Conservation (phyloP, 2,113 vertebrate species). For the Hassar affinis region DNA sequence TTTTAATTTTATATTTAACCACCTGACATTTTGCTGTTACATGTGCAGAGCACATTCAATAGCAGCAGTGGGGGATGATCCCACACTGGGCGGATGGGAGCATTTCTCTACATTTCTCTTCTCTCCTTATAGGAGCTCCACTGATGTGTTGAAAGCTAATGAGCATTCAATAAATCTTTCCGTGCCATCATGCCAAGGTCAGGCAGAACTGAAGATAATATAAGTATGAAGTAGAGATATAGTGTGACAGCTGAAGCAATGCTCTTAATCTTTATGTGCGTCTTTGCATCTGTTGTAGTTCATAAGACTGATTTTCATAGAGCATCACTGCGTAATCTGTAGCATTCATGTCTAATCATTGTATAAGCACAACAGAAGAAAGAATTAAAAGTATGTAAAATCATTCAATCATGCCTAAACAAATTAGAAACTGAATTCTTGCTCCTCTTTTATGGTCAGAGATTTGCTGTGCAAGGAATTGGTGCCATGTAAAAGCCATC, state of each 20-base stretch:
- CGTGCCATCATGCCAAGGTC: constrained; percentile 15
- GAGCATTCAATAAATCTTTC: constrained; percentile 31
- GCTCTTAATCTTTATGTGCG: not conserved
- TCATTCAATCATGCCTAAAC: not conserved
- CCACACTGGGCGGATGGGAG: too few species aligned
- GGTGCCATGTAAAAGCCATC: not conserved
- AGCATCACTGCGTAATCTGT: not conserved
- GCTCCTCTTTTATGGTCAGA: not conserved
- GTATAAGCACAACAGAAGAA: not conserved
- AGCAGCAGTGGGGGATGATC: not conserved
- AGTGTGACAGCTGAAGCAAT: constrained; percentile 8
- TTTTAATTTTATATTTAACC: not conserved
- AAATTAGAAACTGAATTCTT: not conserved
- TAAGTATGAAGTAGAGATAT: not conserved
- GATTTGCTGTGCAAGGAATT: not conserved
- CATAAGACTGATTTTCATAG: not conserved
- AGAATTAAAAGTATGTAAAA: not conserved
- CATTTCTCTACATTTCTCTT: not conserved
- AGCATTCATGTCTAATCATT: not conserved
- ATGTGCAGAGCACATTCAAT: not conserved
- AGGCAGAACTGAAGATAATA: constrained; percentile 13
- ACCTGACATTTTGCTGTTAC: not conserved
- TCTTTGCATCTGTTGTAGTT: not conserved
- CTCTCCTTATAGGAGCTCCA: not conserved
- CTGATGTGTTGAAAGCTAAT: constrained; percentile 9